Conservation (phyloP, 2,888 invertebrate genomes). For the Tetramorium bicarinatum region DNA sequence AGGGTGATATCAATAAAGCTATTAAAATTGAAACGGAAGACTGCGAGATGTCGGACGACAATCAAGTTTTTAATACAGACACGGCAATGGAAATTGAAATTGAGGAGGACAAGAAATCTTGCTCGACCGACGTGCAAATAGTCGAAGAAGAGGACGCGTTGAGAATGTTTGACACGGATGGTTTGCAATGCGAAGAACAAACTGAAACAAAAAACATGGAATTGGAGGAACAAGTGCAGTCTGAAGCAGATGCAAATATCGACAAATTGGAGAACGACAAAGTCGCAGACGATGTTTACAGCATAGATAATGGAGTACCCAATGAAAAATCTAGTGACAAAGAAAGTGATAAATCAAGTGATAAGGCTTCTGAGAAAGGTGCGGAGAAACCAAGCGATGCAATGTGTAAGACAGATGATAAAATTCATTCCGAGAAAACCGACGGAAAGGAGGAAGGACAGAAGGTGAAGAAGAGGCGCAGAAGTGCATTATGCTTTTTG, state of each 20-base stretch:
- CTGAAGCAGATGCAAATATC: slow-evolving; percentile 62
- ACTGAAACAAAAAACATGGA: slow-evolving; percentile 71
- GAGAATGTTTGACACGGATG: slow-evolving; percentile 76
- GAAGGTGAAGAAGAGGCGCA: slow-evolving; percentile 89
- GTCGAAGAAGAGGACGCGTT: slow-evolving; percentile 81
- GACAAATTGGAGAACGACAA: slow-evolving; percentile 84
- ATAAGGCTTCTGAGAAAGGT: slow-evolving; percentile 74
- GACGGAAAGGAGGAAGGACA: slow-evolving; percentile 87
- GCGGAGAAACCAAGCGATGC: slow-evolving; percentile 78
- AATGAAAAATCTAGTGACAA: slow-evolving; percentile 85
- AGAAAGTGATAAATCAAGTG: slow-evolving; percentile 75
- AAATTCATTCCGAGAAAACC: slow-evolving; percentile 81
- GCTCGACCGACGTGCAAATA: slow-evolving; percentile 79
- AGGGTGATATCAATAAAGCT: slow-evolving; percentile 62
- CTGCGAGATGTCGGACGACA: slow-evolving; percentile 67
- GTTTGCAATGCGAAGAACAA: slow-evolving; percentile 71
- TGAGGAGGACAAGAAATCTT: slow-evolving; percentile 81
- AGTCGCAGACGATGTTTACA: slow-evolving; percentile 68
- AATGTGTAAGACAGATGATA: slow-evolving; percentile 76
- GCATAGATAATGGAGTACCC: slow-evolving; percentile 78
- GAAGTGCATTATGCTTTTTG: slow-evolving; percentile 91
- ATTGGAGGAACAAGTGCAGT: slow-evolving; percentile 64
- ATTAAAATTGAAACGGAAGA: slow-evolving; percentile 69
- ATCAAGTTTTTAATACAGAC: slow-evolving; percentile 67
- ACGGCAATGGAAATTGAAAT: slow-evolving; percentile 77